Conservation (phyloP, 2,113 vertebrate genomes). For the Baryphthengus martii region DNA sequence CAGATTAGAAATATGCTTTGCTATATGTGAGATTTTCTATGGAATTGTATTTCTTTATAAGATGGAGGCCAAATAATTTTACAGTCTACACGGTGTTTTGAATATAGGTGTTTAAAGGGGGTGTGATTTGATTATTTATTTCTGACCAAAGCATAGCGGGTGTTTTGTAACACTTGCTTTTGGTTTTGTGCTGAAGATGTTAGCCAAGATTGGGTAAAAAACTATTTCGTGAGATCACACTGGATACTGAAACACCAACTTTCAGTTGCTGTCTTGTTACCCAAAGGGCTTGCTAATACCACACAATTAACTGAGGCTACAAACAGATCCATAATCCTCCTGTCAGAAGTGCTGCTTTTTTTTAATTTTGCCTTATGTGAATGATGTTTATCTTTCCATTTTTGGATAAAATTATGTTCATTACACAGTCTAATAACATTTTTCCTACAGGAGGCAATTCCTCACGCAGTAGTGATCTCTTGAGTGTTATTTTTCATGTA, state of each 20-base stretch:
- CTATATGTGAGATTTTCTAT: rapidly evolving
- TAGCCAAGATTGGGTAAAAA: neutral
- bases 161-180: neutral
- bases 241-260: neutral
- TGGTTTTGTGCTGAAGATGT: neutral
- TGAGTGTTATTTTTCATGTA: neutral
- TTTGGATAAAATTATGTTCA: neutral
- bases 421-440: neutral
- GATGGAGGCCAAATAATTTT: neutral
- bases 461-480: neutral
- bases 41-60: neutral
- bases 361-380: neutral
- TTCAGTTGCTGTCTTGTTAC: neutral
- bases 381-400: neutral
- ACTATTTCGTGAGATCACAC: neutral
- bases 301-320: neutral
- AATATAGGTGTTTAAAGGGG: neutral
- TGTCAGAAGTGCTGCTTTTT: neutral
- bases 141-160: neutral
- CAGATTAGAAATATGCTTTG: neutral
- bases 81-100: neutral
- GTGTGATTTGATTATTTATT: neutral
- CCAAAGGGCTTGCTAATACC: neutral
- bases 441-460: neutral
- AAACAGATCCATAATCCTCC: neutral